A percentile compares a stretch with the other conserved stretches of the same genome.
phyloP scores from a whole-genome alignment of 2,113 vertebrate species.

The Indicator indicator region DNA sequence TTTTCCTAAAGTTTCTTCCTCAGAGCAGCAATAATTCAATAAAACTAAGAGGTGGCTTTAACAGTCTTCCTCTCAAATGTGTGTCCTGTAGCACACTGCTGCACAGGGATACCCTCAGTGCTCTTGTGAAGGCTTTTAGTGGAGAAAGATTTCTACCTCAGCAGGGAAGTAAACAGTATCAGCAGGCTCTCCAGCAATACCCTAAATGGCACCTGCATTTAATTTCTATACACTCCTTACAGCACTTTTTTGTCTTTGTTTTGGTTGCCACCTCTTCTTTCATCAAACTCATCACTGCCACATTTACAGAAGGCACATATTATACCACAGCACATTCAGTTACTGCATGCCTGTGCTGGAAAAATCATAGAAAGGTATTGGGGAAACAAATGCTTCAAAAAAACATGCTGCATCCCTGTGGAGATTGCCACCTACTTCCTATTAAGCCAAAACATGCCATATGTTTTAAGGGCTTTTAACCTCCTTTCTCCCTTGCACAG shows the following conservation, averaged over 20 bases:
- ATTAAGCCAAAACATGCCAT: conserved; percentile 30
- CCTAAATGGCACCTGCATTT: conserved; percentile 31
- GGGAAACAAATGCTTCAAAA: conserved; percentile 44
- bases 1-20: conserved; percentile 26
- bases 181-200: conserved; percentile 36
- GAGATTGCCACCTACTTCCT: conserved; percentile 28
- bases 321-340: background rate
- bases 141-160: conserved; percentile 53
- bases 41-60: conserved; percentile 47
- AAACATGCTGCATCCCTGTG: background rate
- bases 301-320: background rate
- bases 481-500: conserved; percentile 4
- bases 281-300: conserved; percentile 30
- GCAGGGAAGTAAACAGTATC: conserved; percentile 52
- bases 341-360: background rate
- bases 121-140: conserved; percentile 46
- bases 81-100: conserved; percentile 27
- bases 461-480: conserved; percentile 48
- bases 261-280: conserved; percentile 38
- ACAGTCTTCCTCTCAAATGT: conserved; percentile 11
- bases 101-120: background rate
- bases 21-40: conserved; percentile 63
- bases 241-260: conserved; percentile 31
- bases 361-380: conserved; percentile 28
- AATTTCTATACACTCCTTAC: conserved; percentile 18